Conservation (phyloP, 64 coral and sea anemone genomes). For the Dendrophyllia cribrosa region DNA sequence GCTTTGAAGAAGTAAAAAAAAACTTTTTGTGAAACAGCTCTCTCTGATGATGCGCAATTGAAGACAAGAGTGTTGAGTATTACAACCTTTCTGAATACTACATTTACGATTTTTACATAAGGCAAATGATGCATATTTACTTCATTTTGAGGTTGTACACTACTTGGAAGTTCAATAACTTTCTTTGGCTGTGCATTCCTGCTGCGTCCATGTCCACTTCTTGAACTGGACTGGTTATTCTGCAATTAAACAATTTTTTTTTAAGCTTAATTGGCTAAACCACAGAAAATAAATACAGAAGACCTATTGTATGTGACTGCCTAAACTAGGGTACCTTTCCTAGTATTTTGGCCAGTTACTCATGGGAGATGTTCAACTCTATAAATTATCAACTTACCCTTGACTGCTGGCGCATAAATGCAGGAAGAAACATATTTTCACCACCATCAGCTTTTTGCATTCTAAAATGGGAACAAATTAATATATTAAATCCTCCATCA, state of each 20-base stretch:
- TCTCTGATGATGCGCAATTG: too few relatives aligned
- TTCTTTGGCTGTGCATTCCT: conserved; percentile 53
- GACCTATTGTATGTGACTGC: too few relatives aligned
- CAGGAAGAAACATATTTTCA: conserved; percentile 41
- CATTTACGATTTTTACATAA: background rate
- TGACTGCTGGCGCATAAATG: conserved; percentile 8
- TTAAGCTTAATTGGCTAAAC: too few relatives aligned
- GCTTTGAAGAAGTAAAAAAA: too few relatives aligned
- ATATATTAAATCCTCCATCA: too few relatives aligned
- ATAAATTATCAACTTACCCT: conserved; percentile 9
- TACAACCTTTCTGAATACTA: too few relatives aligned
- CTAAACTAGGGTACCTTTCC: too few relatives aligned
- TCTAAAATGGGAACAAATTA: background rate
- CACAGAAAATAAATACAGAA: too few relatives aligned
- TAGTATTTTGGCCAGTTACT: too few relatives aligned
- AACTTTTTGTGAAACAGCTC: too few relatives aligned
- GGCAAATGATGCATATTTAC: background rate
- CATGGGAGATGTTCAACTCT: too few relatives aligned
- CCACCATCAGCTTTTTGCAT: conserved; percentile 18
- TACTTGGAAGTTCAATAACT: conserved; percentile 35
- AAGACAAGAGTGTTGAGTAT: too few relatives aligned
- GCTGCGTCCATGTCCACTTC: background rate
- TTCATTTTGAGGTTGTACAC: background rate
- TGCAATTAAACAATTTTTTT: background rate
- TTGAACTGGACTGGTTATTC: background rate